These are phyloP conservation scores for Drosophila lowei DNA, from an alignment of 1,140 invertebrate species.

Conservation along the genomic window DNA sequence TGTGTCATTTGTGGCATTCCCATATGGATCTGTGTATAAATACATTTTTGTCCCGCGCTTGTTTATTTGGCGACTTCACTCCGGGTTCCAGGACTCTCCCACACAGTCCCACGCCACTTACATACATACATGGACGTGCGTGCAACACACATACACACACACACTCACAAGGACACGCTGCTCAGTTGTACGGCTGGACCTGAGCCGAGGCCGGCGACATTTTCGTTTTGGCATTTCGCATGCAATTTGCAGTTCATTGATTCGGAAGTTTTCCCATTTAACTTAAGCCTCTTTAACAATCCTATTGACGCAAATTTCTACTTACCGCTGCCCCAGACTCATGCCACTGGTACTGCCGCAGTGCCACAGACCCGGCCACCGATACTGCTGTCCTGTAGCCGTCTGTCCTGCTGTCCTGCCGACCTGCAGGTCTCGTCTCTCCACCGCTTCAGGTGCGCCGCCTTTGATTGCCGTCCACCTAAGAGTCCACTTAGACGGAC, in stretches of 20 bases:
- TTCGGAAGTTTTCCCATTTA: constrained; percentile 83
- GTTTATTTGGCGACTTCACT: constrained; percentile 37
- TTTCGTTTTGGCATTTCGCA: constrained; percentile 82
- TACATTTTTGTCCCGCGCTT: constrained; percentile 32
- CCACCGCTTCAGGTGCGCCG: constrained; percentile 9
- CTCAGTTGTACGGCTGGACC: constrained; percentile 5
- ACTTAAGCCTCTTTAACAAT: constrained; percentile 83
- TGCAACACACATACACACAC: constrained; percentile 9
- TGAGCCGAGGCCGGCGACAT: constrained; percentile 60
- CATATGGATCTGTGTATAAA: constrained; percentile 24
- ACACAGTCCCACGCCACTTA: constrained; percentile 4
- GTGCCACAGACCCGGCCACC: constrained; percentile 1
- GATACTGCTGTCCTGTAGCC: not conserved
- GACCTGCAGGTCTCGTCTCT: too few species aligned
- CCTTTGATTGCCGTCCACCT: constrained; percentile 29
- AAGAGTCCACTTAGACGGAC: constrained; percentile 29
- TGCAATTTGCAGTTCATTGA: constrained; percentile 83
- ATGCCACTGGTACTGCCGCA: constrained; percentile 21
- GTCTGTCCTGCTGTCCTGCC: too few species aligned
- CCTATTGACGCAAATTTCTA: constrained; percentile 81
- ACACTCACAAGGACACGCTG: constrained; percentile 3
- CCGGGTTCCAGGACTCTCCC: constrained; percentile 25
- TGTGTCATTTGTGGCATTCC: constrained; percentile 3
- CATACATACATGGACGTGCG: constrained; percentile 1
- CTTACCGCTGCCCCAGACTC: constrained; percentile 55